These are phyloP conservation scores for Oedothorax gibbosus DNA, from an alignment of 1,140 invertebrate genomes.

Conservation along the genomic window DNA sequence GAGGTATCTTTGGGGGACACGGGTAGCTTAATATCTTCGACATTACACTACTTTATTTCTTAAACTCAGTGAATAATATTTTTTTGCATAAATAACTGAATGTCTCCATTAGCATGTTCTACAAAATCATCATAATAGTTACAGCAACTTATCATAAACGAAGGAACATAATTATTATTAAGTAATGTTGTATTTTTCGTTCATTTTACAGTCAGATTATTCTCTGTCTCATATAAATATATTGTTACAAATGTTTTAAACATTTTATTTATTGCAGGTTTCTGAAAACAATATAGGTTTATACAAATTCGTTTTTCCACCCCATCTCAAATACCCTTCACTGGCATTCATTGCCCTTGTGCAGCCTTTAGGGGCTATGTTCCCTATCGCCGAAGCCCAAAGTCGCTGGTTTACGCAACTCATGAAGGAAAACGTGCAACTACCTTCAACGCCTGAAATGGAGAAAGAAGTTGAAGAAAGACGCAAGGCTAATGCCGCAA, in stretches of 20 bases:
- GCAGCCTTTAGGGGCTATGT: slow-evolving; percentile 72
- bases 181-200: no score
- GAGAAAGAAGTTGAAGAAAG: slow-evolving; percentile 58
- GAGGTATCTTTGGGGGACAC: no score
- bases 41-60: no score
- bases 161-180: no score
- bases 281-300: slow-evolving; percentile 68
- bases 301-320: slow-evolving; percentile 70
- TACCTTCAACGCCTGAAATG: slow-evolving; percentile 61
- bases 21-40: no score
- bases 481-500: slow-evolving; percentile 5
- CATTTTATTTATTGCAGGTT: slow-evolving; percentile 34
- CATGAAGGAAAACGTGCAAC: slow-evolving; percentile 47
- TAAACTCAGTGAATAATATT: no score
- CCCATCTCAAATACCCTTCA: slow-evolving; percentile 64
- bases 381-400: slow-evolving; percentile 71
- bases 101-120: no score
- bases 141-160: no score
- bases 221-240: no score
- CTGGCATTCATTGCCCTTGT: slow-evolving; percentile 71
- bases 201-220: no score
- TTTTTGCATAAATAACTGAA: no score
- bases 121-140: no score
- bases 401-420: slow-evolving; percentile 62
- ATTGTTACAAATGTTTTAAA: neutral